Evolutionary conservation across 1,140 invertebrate genomes (phyloP).

Genomic region (Drosophila ficusphila): DNA sequence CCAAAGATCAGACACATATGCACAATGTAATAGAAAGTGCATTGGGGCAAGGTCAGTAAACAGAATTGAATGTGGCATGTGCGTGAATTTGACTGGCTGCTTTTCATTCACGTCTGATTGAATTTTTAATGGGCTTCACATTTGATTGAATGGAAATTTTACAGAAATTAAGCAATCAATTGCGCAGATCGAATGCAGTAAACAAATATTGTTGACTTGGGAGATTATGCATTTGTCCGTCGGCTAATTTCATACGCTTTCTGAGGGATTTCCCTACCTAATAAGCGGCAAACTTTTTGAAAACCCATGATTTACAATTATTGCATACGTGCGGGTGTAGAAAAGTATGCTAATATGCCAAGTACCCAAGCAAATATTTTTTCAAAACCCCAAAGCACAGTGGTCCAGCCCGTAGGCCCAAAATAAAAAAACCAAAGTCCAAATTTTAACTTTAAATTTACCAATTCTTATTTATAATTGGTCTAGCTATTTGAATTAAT

Average conservation of each 20-base stretch:
- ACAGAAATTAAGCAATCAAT: conserved; percentile 54
- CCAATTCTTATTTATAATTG: too few species aligned
- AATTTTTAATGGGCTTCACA: conserved; percentile 63
- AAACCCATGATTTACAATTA: conserved; percentile 28
- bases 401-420: too few species aligned
- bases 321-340: background rate
- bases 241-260: background rate
- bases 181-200: conserved; percentile 30
- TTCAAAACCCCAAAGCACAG: conserved; percentile 26
- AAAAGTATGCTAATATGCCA: conserved; percentile 40
- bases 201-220: conserved; percentile 12
- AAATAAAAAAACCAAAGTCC: too few species aligned
- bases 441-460: too few species aligned
- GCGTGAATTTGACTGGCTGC: background rate
- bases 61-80: conserved; percentile 12
- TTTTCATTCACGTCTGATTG: conserved; percentile 59
- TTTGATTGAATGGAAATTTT: conserved; percentile 60
- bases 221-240: background rate
- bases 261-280: conserved; percentile 4
- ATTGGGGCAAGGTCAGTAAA: conserved; percentile 31
- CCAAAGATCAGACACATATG: background rate
- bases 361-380: conserved; percentile 46
- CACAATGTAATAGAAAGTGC: conserved; percentile 2
- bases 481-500: too few species aligned
- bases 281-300: conserved; percentile 14